phyloP scores from a whole-genome alignment of 2,113 vertebrate genomes.

The Psophia crepitans region DNA sequence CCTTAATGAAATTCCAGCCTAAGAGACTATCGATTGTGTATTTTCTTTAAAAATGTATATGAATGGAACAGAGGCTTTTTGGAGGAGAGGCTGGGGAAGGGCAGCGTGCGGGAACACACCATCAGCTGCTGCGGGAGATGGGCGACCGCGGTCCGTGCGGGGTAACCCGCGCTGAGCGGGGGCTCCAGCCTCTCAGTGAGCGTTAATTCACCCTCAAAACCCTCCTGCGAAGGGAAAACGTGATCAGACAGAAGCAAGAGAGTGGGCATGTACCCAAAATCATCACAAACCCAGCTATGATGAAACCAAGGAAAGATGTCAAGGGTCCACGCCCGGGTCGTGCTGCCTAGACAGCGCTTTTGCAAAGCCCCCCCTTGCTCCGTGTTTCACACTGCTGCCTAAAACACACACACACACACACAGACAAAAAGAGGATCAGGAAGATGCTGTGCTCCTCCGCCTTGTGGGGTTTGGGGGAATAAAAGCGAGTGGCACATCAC shows the following conservation, averaged over 20 bases:
- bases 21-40: slow-evolving; percentile 53
- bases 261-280: neutral
- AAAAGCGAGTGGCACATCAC: neutral
- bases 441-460: accelerated
- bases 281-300: neutral
- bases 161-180: neutral
- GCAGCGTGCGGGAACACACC: neutral
- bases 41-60: slow-evolving; percentile 44
- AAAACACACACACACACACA: neutral
- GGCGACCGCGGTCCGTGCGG: neutral
- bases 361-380: neutral
- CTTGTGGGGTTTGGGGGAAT: neutral
- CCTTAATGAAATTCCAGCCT: slow-evolving; percentile 62
- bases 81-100: neutral
- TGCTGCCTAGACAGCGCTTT: neutral
- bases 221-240: neutral
- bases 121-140: accelerated
- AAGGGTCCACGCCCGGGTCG: neutral
- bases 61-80: slow-evolving; percentile 52
- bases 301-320: neutral
- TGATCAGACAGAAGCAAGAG: neutral
- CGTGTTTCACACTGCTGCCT: neutral
- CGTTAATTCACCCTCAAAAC: neutral
- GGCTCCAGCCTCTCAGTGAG: neutral
- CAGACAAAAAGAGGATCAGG: neutral